A percentile compares a stretch with the other conserved stretches of the same genome.
Conservation (phyloP, 2,797 vertebrate species). For the Garrulus glandarius region DNA sequence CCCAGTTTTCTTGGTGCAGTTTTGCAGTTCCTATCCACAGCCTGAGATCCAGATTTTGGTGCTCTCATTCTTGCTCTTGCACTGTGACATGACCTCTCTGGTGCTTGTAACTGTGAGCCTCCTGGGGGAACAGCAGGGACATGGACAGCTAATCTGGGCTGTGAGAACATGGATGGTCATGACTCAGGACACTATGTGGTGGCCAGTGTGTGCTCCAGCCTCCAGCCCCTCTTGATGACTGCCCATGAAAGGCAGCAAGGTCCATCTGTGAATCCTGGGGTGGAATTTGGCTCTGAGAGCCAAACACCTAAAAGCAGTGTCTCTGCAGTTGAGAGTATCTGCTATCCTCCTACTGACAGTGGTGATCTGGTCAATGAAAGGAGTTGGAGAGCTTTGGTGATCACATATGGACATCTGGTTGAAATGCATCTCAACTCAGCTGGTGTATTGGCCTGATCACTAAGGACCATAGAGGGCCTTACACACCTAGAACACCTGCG, state of each 20-base stretch:
- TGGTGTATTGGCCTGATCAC: not conserved
- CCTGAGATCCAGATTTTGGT: not conserved
- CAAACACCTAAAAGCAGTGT: not conserved
- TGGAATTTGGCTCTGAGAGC: not conserved
- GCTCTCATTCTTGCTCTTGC: not conserved
- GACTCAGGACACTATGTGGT: accelerated
- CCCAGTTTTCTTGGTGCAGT: not conserved
- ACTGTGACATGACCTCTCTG: not conserved
- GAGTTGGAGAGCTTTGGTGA: not conserved
- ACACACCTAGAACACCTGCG: not conserved
- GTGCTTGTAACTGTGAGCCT: not conserved
- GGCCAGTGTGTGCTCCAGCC: not conserved
- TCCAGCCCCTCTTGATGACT: not conserved
- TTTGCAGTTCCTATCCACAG: not conserved
- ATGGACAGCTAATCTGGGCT: not conserved
- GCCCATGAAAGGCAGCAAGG: not conserved
- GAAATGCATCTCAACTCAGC: accelerated
- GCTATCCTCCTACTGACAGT: not conserved
- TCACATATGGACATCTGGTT: not conserved
- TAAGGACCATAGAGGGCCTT: not conserved
- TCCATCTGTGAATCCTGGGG: not conserved
- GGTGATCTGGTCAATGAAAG: not conserved
- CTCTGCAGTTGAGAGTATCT: not conserved
- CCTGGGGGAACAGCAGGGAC: not conserved
- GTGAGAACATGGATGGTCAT: not conserved